Conservation (phyloP, 2,113 vertebrate species). For the Channa argus region DNA sequence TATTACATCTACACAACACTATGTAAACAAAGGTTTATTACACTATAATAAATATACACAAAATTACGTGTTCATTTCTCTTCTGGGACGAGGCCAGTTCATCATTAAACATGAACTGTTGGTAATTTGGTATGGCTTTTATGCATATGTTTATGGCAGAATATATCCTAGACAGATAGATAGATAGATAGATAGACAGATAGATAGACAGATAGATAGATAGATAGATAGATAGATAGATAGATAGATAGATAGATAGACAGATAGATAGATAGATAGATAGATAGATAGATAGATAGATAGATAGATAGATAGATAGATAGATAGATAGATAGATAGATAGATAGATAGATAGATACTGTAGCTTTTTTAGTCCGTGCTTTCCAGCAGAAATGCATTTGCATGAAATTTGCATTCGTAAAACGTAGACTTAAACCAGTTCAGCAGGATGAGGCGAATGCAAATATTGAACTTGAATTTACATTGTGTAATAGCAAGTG, state of each 20-base stretch:
- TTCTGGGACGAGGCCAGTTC: background rate
- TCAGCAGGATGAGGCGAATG: slow-evolving; percentile 66
- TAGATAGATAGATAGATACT: no score
- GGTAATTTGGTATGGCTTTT: background rate
- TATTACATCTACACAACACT: slow-evolving; percentile 37
- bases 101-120: background rate
- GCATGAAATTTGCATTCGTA: slow-evolving; percentile 53
- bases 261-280: no score
- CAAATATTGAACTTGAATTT: slow-evolving; percentile 73
- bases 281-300: no score
- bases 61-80: slow-evolving; percentile 23
- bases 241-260: no score
- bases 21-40: slow-evolving; percentile 33
- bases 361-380: background rate
- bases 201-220: no score
- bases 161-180: no score
- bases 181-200: no score
- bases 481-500: slow-evolving; percentile 36
- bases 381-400: slow-evolving; percentile 46
- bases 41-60: background rate
- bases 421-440: slow-evolving; percentile 61
- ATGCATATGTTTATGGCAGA: no score
- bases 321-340: no score
- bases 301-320: no score
- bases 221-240: no score